Evolutionary conservation across 2,797 vertebrate genomes (phyloP), one percentile per base, ranked within the genome.

Genomic region (Parauchenoglanis ngamensis): DNA sequence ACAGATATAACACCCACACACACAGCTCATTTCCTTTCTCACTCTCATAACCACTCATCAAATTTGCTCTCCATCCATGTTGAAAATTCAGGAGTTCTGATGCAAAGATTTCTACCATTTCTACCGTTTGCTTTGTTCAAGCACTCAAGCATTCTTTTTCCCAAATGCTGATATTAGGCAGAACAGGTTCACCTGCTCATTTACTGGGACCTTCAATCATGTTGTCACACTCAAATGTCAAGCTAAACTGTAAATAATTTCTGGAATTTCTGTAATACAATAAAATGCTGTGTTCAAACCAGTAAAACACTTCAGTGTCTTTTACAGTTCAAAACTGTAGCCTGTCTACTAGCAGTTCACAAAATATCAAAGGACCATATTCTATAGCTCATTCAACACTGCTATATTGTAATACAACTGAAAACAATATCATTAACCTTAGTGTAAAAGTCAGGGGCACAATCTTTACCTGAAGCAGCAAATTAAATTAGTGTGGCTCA

Each of bases 31-130:
- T 88, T 88, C 15, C 46, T 61, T 81, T 82, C 31, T 82, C 57
- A 80, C 78, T 70, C 72, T 72, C 56, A 85, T 89, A 83, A 85
- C 25, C 65, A 65, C 86, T 61, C 61, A 88, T 76, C 67, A 81
- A 56, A 87, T 84, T 85, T 78, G 84, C 76, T 87, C 82, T 84
- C 63, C 63, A 86, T 85, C 85, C 57, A 80, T 88, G 46, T 85
- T 57, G 57, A 67, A 85, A 85, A 79, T 61, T 28, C 52, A 21
- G 40, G 25, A 65, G 44, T 10, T 52, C 57, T 46, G 5, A 2
- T 46, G 56, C 13, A 31, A 78, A 80, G 46, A 46, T 59, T 3
- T 15, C 23, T 63, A 80, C 56, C 7, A 28, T 65, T 3, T 15
- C 23, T 63, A 80, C 56, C 7, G 19, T 65, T 49, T 83, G 61